Evolutionary conservation across 30 jellyfish, hydroid and myxozoan genomes (phyloP).

Genomic region (Hydra vulgaris): DNA sequence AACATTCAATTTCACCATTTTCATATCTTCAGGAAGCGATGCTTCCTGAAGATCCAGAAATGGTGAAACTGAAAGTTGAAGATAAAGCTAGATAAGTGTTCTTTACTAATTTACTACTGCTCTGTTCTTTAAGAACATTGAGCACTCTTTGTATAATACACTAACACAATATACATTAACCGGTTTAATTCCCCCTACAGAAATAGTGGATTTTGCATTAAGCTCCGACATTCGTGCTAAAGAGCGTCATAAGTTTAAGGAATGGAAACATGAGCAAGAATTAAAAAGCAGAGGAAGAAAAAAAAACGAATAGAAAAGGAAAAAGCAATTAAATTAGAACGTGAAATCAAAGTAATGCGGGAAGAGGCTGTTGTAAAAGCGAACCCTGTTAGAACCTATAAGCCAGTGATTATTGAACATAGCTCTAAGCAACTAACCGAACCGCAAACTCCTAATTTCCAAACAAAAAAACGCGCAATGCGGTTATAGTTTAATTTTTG

Average conservation of each 20-base stretch:
- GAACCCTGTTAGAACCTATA: slow-evolving; percentile 57
- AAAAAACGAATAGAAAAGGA: slow-evolving; percentile 41
- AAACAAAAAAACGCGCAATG: slow-evolving; percentile 44
- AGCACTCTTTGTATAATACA: no score
- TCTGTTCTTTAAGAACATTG: no score
- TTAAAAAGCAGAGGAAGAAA: slow-evolving; percentile 48
- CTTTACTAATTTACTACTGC: no score
- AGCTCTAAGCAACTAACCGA: slow-evolving; percentile 52
- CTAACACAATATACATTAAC: no score
- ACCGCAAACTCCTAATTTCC: slow-evolving; percentile 84
- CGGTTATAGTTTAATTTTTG: background rate
- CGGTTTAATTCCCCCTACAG: slow-evolving; percentile 47
- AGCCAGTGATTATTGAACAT: slow-evolving; percentile 45
- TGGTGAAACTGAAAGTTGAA: no score
- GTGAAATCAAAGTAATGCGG: slow-evolving; percentile 40
- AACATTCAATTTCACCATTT: no score
- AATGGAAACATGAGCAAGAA: slow-evolving; percentile 45
- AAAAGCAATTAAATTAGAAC: slow-evolving; percentile 42
- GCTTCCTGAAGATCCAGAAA: no score
- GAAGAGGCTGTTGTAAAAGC: slow-evolving; percentile 60
- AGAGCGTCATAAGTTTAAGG: slow-evolving; percentile 70
- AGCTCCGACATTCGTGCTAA: slow-evolving; percentile 80
- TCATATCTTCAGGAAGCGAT: no score
- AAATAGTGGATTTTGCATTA: slow-evolving; percentile 35
- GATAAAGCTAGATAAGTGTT: no score